A percentile compares a stretch with the other conserved stretches of the same genome.
phyloP scores from a whole-genome alignment of 2,113 vertebrate species.

The Sylvietta virens region DNA sequence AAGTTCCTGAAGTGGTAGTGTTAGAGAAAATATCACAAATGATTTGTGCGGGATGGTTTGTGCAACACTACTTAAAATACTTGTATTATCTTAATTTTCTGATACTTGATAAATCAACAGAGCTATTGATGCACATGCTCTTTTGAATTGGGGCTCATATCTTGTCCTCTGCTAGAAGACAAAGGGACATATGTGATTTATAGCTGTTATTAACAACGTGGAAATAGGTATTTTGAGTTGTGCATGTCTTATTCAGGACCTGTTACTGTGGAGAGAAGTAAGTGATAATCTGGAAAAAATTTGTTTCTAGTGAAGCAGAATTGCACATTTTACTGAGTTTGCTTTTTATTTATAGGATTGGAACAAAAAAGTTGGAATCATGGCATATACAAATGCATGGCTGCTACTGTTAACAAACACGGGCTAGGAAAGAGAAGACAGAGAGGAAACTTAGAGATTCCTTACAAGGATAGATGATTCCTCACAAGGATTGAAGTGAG shows the following conservation, averaged over 20 bases:
- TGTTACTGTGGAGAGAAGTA: neutral
- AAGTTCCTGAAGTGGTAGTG: neutral
- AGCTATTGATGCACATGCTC: neutral
- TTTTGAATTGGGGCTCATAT: neutral
- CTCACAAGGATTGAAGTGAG: neutral
- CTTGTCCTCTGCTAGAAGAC: neutral
- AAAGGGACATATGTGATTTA: neutral
- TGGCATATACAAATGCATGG: neutral
- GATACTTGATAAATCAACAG: neutral
- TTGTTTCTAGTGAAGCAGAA: neutral
- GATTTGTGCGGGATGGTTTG: neutral
- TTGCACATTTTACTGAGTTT: neutral
- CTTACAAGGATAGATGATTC: neutral
- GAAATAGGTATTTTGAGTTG: neutral
- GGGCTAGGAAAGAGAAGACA: neutral
- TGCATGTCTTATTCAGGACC: neutral
- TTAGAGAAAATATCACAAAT: neutral
- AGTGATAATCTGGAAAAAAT: neutral
- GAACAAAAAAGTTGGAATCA: neutral
- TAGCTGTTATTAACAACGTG: neutral
- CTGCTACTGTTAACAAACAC: neutral
- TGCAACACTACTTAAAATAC: neutral
- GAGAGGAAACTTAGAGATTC: neutral
- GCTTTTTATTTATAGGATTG: neutral
- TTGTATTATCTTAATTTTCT: neutral